phyloP scores from a whole-genome alignment of 2,888 invertebrate species.

The Stenurella melanura region DNA sequence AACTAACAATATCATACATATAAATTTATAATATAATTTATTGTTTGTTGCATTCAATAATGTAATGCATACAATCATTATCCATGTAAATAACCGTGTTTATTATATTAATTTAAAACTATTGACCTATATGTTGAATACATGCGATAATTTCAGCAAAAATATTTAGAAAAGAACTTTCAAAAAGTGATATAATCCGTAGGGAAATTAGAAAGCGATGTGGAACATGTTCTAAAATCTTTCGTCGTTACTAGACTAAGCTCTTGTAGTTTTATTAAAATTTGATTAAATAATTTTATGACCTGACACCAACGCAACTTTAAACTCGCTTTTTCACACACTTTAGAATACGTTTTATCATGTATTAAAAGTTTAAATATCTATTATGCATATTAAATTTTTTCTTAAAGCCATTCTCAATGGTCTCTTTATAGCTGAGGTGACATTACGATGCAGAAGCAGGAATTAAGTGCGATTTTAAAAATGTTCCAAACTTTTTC shows the following conservation, averaged over 20 bases:
- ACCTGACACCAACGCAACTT: background rate
- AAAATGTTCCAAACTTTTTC: too few species aligned
- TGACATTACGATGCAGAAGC: too few species aligned
- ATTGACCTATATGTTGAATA: too few species aligned
- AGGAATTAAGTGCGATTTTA: too few species aligned
- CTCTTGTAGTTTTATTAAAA: constrained; percentile 1
- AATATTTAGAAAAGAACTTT: too few species aligned
- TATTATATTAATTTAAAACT: background rate
- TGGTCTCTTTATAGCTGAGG: too few species aligned
- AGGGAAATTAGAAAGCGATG: background rate
- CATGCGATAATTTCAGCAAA: too few species aligned
- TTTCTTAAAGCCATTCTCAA: background rate
- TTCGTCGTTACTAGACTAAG: background rate
- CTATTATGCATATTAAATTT: constrained; percentile 12
- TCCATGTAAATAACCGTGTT: background rate
- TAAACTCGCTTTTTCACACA: background rate
- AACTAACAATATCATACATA: too few species aligned
- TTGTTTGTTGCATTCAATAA: background rate
- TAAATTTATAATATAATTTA: background rate
- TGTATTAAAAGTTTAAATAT: constrained; percentile 3
- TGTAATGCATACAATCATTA: background rate
- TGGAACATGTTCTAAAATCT: background rate
- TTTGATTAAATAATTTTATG: background rate
- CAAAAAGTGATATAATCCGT: background rate
- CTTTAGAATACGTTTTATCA: background rate